phyloP scores from a whole-genome alignment of 2,113 vertebrate species.

The Aepyceros melampus region DNA sequence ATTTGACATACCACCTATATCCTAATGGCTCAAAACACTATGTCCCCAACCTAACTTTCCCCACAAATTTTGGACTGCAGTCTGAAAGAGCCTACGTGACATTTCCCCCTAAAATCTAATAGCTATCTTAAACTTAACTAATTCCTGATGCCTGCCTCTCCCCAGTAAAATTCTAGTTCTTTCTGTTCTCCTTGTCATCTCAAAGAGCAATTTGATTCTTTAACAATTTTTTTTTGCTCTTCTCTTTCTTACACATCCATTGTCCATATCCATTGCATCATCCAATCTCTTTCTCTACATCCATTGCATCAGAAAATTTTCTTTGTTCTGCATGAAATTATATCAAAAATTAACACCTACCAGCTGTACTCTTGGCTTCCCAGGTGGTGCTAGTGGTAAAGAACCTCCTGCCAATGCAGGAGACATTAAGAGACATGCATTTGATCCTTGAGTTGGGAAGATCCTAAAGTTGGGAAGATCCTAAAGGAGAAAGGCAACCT shows the following conservation, averaged over 20 bases:
- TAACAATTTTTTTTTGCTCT: background rate
- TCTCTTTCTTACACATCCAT: background rate
- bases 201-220: background rate
- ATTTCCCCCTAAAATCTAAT: background rate
- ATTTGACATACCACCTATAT: background rate
- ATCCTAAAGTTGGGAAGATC: background rate
- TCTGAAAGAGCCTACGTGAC: background rate
- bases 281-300: background rate
- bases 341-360: background rate
- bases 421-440: background rate
- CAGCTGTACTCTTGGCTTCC: background rate
- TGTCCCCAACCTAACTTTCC: background rate
- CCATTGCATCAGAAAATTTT: background rate
- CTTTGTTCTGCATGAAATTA: background rate
- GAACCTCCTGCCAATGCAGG: background rate
- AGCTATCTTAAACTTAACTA: background rate
- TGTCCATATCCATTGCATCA: background rate
- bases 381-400: background rate
- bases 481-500: background rate
- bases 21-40: background rate
- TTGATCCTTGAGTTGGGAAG: background rate
- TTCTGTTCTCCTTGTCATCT: background rate
- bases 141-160: background rate
- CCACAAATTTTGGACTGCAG: background rate
- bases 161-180: background rate